Evolutionary conservation across 2,888 invertebrate species (phyloP).

Genomic region (Neoscelio sp.): DNA sequence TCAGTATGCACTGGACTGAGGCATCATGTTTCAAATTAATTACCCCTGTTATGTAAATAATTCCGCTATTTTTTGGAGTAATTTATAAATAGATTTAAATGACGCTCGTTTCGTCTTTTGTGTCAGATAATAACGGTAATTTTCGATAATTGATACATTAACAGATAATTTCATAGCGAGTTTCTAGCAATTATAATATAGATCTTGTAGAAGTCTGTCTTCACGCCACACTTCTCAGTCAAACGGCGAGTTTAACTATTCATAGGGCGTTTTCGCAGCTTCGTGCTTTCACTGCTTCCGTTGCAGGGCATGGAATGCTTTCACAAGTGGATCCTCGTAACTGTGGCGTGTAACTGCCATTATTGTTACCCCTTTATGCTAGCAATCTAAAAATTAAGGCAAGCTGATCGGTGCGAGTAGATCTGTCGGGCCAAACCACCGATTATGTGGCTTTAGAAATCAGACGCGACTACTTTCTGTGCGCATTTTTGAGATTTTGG

Average conservation of each 20-base stretch:
- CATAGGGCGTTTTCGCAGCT: conserved; percentile 76
- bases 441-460: not conserved
- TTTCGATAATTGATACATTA: not conserved
- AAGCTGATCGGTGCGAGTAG: conserved; percentile 17
- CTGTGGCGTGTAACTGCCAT: conserved; percentile 71
- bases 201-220: conserved; percentile 39
- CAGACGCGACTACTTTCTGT: conserved; percentile 5
- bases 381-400: conserved; percentile 34
- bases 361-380: conserved; percentile 62
- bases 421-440: conserved; percentile 19
- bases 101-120: too few relatives aligned
- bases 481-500: too few relatives aligned
- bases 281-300: conserved; percentile 70
- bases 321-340: conserved; percentile 70
- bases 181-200: conserved; percentile 39
- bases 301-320: conserved; percentile 72
- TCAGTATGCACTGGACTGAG: too few relatives aligned
- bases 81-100: not conserved
- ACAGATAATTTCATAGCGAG: conserved; percentile 19
- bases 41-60: too few relatives aligned
- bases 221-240: conserved; percentile 53
- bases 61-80: not conserved
- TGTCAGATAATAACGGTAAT: not conserved
- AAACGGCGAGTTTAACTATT: conserved; percentile 74
- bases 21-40: too few relatives aligned